Percentiles rank a stretch among this genome's conserved stretches.
These are phyloP conservation scores for Ferdinandea cuprea DNA, from an alignment of 2,888 invertebrate species.

Conservation along the genomic window DNA sequence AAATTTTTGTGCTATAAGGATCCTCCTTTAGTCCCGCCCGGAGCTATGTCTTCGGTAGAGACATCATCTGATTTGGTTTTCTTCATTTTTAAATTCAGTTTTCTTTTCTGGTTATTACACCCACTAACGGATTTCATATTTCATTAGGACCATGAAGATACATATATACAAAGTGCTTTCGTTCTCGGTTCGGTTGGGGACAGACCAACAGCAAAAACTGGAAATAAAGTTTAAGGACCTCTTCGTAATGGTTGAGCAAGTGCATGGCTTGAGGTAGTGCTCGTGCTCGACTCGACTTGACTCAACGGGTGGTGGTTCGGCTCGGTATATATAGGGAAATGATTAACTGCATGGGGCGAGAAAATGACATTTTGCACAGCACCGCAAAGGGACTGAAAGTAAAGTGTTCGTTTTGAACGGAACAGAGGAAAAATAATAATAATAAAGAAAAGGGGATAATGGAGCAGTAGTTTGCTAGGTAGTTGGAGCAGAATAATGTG, in stretches of 20 bases:
- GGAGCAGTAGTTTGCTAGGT: constrained; percentile 36
- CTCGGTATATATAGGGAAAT: constrained; percentile 26
- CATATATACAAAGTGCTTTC: constrained; percentile 5
- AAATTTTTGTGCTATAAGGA: constrained; percentile 56
- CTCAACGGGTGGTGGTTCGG: constrained; percentile 29
- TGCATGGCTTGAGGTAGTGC: constrained; percentile 27
- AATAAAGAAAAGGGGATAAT: constrained; percentile 4
- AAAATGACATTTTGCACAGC: constrained; percentile 12
- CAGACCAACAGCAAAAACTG: neutral
- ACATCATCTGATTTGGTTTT: constrained; percentile 37
- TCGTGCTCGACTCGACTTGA: too few species aligned
- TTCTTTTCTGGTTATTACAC: constrained; percentile 58
- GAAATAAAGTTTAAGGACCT: constrained; percentile 51
- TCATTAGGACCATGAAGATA: constrained; percentile 29
- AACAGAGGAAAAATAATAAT: neutral
- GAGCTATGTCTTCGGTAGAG: neutral
- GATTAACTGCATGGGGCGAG: constrained; percentile 40
- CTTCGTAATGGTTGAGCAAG: constrained; percentile 22
- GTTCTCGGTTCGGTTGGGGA: neutral
- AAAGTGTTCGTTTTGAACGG: too few species aligned
- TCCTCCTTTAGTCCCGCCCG: constrained; percentile 10
- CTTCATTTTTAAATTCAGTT: constrained; percentile 50
- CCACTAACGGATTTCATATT: constrained; percentile 52
- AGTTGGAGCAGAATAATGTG: constrained; percentile 40
- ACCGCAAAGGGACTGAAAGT: neutral